phyloP scores from a whole-genome alignment of 2,797 vertebrate genomes.

The Sebastes vulpes region DNA sequence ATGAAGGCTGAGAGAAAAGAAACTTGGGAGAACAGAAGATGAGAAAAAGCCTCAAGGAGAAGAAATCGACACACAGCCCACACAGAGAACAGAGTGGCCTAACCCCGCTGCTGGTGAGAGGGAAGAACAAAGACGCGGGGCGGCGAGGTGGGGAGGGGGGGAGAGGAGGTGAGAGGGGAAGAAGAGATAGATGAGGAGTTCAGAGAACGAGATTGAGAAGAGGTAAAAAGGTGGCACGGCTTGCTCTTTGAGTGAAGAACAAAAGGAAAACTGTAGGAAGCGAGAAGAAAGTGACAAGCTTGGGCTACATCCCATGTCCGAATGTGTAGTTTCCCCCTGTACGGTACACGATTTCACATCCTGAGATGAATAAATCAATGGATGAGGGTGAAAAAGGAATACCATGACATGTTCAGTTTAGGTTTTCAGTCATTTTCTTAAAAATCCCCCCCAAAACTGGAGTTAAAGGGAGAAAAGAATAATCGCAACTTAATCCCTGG shows the following conservation, averaged over 20 bases:
- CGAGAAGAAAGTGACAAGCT: constrained; percentile 29
- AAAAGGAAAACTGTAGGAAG: constrained; percentile 38
- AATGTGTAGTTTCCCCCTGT: background rate
- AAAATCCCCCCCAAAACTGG: background rate
- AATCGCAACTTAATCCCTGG: background rate
- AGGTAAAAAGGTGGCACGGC: constrained; percentile 28
- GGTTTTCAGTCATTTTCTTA: background rate
- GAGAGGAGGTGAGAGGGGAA: constrained; percentile 43
- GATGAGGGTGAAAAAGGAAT: background rate
- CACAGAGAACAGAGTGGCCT: constrained; percentile 55
- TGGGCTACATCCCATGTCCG: background rate
- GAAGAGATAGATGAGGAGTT: constrained; percentile 44
- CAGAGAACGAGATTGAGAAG: constrained; percentile 24
- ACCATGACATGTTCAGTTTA: background rate
- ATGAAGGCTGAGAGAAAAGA: constrained; percentile 4
- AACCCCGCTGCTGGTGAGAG: constrained; percentile 50
- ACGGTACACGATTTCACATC: background rate
- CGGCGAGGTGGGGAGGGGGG: constrained; percentile 17
- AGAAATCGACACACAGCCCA: constrained; percentile 62
- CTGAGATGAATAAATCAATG: background rate
- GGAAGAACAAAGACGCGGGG: constrained; percentile 60
- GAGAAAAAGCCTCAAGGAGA: constrained; percentile 46
- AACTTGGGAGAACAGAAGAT: constrained; percentile 29
- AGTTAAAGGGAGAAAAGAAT: background rate
- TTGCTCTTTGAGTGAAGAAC: constrained; percentile 32